Percentiles rank a stretch among this genome's conserved stretches.
phyloP scores from a whole-genome alignment of 2,797 vertebrate genomes.

The Poeciliopsis infans region DNA sequence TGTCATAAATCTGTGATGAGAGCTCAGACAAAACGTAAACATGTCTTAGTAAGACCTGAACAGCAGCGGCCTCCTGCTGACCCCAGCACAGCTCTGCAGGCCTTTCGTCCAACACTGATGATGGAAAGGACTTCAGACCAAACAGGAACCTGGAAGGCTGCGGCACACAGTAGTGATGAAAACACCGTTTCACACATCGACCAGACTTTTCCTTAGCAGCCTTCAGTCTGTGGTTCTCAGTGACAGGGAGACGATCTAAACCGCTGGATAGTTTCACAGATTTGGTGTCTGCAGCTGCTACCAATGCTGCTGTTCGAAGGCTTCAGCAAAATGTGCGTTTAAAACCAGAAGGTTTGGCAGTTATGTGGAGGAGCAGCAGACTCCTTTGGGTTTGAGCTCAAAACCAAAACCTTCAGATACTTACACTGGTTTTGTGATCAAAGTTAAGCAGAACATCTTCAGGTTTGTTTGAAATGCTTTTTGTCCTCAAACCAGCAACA shows the following conservation, averaged over 20 bases:
- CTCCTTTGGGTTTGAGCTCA: constrained; percentile 12
- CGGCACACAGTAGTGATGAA: background rate
- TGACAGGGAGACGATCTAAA: background rate
- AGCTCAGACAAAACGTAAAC: background rate
- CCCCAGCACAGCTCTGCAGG: background rate
- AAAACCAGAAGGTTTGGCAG: background rate
- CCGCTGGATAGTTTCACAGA: constrained; percentile 5
- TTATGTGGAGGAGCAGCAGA: background rate
- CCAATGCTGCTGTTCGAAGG: constrained; percentile 5
- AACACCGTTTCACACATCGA: constrained; percentile 12
- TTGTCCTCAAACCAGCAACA: background rate
- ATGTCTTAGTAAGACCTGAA: constrained; percentile 8
- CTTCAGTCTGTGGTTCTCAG: background rate
- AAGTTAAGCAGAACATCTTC: background rate
- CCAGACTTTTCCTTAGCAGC: constrained; percentile 13
- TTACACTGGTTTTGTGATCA: background rate
- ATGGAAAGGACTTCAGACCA: constrained; percentile 6
- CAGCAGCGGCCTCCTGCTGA: background rate
- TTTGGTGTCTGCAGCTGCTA: constrained; percentile 24
- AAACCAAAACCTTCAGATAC: background rate
- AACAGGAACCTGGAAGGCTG: constrained; percentile 11
- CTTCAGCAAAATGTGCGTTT: background rate
- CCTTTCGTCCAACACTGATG: background rate
- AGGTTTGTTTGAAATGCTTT: constrained; percentile 9
- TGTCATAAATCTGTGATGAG: background rate